Conservation (phyloP, 2,888 invertebrate genomes). For the Tromatobia lineatoria region DNA sequence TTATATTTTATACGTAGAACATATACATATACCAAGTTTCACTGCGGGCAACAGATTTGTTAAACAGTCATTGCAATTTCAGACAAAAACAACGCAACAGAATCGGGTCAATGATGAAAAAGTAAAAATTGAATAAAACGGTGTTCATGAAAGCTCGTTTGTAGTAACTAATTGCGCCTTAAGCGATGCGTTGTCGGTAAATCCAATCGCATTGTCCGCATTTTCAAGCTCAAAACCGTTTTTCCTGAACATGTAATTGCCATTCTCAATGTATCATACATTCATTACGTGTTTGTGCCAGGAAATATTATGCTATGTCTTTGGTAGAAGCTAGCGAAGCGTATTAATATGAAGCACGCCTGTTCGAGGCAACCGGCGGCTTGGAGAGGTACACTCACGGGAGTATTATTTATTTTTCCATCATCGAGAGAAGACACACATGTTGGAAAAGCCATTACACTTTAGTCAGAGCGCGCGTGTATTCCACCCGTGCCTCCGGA, state of each 20-base stretch:
- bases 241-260: neutral
- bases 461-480: neutral
- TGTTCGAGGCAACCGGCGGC: neutral
- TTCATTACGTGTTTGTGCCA: neutral
- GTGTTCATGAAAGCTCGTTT: too few species aligned
- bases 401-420: conserved; percentile 37
- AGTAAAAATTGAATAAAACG: too few species aligned
- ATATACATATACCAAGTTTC: too few species aligned
- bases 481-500: conserved; percentile 1
- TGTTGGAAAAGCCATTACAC: conserved; percentile 34
- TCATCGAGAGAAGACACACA: conserved; percentile 15
- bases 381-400: neutral
- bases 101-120: too few species aligned
- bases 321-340: neutral
- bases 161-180: too few species aligned
- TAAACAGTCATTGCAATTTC: too few species aligned
- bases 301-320: neutral
- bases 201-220: neutral
- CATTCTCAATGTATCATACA: conserved; percentile 3
- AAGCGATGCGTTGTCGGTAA: neutral
- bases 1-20: too few species aligned
- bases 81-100: too few species aligned
- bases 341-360: neutral
- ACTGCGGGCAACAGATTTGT: too few species aligned
- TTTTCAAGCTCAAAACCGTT: neutral